Percentiles rank a stretch among this genome's conserved stretches.
phyloP scores from a whole-genome alignment of 2,888 invertebrate species.

The Tolmerus cingulatus region DNA sequence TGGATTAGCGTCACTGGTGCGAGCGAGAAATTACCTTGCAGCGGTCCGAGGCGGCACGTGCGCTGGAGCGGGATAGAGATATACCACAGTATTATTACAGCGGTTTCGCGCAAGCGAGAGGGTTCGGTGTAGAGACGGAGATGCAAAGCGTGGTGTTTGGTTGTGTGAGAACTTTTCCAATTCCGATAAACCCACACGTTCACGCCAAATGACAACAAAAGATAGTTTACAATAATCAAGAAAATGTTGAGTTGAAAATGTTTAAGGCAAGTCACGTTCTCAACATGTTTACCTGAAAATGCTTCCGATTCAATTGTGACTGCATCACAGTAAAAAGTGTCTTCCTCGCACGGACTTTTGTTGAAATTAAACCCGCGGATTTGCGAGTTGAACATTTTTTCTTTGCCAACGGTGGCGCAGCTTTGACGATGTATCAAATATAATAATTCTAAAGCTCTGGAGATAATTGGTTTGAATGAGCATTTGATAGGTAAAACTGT shows the following conservation, averaged over 20 bases:
- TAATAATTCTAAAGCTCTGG: too few relatives aligned
- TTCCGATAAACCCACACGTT: not conserved
- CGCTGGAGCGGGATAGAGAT: not conserved
- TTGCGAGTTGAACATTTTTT: too few relatives aligned
- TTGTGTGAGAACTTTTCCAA: not conserved
- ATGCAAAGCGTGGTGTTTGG: not conserved
- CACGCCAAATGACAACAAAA: not conserved
- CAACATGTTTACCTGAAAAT: not conserved
- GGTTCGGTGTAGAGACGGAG: not conserved
- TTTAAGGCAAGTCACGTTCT: not conserved
- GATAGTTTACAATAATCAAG: not conserved
- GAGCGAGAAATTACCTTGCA: not conserved
- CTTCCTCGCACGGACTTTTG: not conserved
- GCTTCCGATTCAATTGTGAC: not conserved
- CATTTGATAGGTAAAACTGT: too few relatives aligned
- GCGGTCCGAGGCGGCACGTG: not conserved
- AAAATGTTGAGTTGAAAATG: not conserved
- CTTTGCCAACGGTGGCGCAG: too few relatives aligned
- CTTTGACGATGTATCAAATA: too few relatives aligned
- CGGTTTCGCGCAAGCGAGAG: not conserved
- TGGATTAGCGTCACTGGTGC: not conserved
- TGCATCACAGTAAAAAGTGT: not conserved
- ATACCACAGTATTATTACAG: not conserved
- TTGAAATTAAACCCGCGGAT: not conserved
- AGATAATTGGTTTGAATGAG: too few relatives aligned